Conservation (phyloP, 2,888 invertebrate genomes). For the Orthosia cruda region DNA sequence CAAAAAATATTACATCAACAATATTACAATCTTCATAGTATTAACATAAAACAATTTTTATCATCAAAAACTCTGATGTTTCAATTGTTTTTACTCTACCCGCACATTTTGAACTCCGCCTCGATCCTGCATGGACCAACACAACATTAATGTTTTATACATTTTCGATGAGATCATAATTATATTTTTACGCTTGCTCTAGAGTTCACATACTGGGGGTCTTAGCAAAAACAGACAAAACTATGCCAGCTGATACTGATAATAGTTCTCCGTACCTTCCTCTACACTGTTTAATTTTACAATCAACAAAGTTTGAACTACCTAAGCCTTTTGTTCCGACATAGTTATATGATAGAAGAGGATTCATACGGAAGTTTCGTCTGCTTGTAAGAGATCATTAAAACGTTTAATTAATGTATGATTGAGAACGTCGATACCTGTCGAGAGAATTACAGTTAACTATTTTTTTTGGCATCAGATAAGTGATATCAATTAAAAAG, state of each 20-base stretch:
- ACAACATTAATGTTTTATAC: constrained; percentile 32
- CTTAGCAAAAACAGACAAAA: no score
- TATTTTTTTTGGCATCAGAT: background rate
- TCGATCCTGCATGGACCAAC: background rate
- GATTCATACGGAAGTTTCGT: no score
- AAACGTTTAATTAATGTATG: no score
- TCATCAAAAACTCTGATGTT: no score
- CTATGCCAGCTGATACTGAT: no score
- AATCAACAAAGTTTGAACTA: constrained; percentile 26
- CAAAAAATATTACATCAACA: no score
- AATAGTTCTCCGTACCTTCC: no score
- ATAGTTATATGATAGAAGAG: background rate
- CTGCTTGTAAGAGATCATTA: no score
- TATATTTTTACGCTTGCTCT: background rate
- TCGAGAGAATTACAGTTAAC: background rate
- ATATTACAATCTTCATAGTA: no score
- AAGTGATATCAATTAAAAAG: no score
- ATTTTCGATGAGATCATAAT: constrained; percentile 51
- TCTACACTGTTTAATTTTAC: constrained; percentile 2
- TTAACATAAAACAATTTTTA: no score
- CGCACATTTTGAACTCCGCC: constrained; percentile 5
- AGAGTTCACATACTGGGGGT: background rate
- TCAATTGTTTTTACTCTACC: background rate
- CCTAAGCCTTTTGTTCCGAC: constrained; percentile 12
- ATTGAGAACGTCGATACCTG: no score